phyloP scores from a whole-genome alignment of 2,888 invertebrate genomes.

The Dusona sp. region DNA sequence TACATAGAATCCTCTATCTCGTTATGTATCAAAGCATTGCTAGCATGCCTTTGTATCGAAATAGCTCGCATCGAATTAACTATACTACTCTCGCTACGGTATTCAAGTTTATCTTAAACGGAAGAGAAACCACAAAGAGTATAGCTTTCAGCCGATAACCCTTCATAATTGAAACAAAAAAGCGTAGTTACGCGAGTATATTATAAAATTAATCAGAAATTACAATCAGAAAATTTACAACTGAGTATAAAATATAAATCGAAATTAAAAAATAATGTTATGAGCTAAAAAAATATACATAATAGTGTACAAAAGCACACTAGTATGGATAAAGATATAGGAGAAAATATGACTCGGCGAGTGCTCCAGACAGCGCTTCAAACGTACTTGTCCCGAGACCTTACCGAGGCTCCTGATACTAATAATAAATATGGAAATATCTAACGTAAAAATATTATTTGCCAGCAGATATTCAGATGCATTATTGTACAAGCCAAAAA shows the following conservation, averaged over 20 bases:
- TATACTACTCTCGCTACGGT: not conserved
- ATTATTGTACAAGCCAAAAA: not conserved
- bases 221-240: not conserved
- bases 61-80: constrained; percentile 46
- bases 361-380: too few relatives aligned
- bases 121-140: constrained; percentile 2
- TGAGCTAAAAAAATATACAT: not conserved
- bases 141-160: not conserved
- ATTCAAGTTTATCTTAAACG: not conserved
- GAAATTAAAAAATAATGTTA: not conserved
- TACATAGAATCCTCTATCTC: constrained; percentile 21
- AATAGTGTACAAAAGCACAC: not conserved
- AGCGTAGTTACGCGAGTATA: not conserved
- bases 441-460: not conserved
- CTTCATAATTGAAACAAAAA: not conserved
- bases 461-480: not conserved
- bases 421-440: not conserved
- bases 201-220: not conserved
- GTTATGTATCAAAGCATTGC: constrained; percentile 62
- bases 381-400: too few relatives aligned
- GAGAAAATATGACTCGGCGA: too few relatives aligned
- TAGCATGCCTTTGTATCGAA: constrained; percentile 56
- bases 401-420: too few relatives aligned
- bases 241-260: not conserved
- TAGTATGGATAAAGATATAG: too few relatives aligned